Evolutionary conservation across 53 echinoderm and acorn worm genomes (phyloP).

Genomic region (Apostichopus leukothele): DNA sequence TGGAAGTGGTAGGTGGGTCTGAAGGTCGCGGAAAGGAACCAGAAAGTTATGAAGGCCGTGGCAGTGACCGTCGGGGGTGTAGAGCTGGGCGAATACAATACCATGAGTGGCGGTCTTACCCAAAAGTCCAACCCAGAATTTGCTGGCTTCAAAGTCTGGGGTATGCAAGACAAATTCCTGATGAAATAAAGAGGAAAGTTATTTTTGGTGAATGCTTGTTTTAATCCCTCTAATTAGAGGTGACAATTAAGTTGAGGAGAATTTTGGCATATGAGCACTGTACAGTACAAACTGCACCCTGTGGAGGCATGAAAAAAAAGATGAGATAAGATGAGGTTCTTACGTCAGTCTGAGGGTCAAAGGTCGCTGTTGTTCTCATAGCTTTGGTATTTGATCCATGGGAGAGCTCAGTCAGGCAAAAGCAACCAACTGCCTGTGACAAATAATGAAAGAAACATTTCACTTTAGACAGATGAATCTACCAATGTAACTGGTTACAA

Average conservation of each 20-base stretch:
- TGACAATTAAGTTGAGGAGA: too few relatives aligned
- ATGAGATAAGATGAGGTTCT: background rate
- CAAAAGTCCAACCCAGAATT: slow-evolving; percentile 81
- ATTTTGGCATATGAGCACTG: too few relatives aligned
- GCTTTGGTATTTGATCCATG: slow-evolving; percentile 91
- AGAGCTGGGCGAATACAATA: slow-evolving; percentile 81
- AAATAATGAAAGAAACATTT: too few relatives aligned
- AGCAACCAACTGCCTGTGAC: slow-evolving; percentile 70
- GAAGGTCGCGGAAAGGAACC: slow-evolving; percentile 74
- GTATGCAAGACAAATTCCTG: slow-evolving; percentile 85
- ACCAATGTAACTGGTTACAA: too few relatives aligned
- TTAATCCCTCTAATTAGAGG: too few relatives aligned
- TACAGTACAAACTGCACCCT: too few relatives aligned
- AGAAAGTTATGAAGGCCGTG: slow-evolving; percentile 84
- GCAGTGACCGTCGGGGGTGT: slow-evolving; percentile 78
- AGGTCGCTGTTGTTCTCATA: slow-evolving; percentile 82
- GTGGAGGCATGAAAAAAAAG: too few relatives aligned
- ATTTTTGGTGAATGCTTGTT: background rate
- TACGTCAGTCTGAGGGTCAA: slow-evolving; percentile 82
- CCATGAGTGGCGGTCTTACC: slow-evolving; percentile 88
- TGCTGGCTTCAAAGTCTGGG: slow-evolving; percentile 83
- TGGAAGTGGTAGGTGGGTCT: slow-evolving; percentile 61
- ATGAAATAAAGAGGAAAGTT: background rate
- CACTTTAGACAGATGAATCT: too few relatives aligned
- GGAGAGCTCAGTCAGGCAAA: slow-evolving; percentile 82